Conservation (phyloP, 2,888 invertebrate genomes). For the Amphipyra tragopoginis region DNA sequence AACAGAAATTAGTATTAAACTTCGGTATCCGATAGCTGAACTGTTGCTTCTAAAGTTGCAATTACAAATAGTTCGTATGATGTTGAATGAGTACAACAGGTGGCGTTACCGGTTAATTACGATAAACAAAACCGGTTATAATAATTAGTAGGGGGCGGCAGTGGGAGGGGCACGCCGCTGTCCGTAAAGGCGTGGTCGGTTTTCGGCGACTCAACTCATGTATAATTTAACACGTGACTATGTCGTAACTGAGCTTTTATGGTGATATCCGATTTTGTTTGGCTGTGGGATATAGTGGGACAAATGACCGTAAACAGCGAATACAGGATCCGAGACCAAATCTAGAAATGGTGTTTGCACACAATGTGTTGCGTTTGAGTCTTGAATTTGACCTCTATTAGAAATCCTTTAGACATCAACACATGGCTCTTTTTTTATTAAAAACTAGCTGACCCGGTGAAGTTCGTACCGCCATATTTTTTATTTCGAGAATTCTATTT, state of each 20-base stretch:
- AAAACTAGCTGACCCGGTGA: too few relatives aligned
- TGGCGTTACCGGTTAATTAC: conserved; percentile 85
- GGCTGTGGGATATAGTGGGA: conserved; percentile 40
- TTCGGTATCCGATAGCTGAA: conserved; percentile 56
- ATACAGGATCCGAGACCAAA: conserved; percentile 1
- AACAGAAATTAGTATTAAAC: conserved; percentile 53
- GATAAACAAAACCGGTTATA: conserved; percentile 86
- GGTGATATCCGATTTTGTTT: conserved; percentile 55
- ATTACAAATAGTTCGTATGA: conserved; percentile 65
- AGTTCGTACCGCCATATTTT: too few relatives aligned
- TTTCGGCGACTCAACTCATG: conserved; percentile 75
- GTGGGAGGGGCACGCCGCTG: conserved; percentile 77
- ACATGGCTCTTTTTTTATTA: too few relatives aligned
- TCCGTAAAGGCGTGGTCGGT: conserved; percentile 73
- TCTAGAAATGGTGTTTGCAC: neutral
- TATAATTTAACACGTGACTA: conserved; percentile 72
- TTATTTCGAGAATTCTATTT: too few relatives aligned
- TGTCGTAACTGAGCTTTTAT: conserved; percentile 65
- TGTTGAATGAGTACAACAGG: conserved; percentile 76
- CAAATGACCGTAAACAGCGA: conserved; percentile 15
- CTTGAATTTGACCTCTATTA: too few relatives aligned
- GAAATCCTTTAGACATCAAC: too few relatives aligned
- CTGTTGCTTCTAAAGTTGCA: conserved; percentile 59
- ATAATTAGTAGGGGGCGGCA: conserved; percentile 87
- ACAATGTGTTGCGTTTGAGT: neutral